phyloP scores from a whole-genome alignment of 2,113 vertebrate species.

The Calypte anna region DNA sequence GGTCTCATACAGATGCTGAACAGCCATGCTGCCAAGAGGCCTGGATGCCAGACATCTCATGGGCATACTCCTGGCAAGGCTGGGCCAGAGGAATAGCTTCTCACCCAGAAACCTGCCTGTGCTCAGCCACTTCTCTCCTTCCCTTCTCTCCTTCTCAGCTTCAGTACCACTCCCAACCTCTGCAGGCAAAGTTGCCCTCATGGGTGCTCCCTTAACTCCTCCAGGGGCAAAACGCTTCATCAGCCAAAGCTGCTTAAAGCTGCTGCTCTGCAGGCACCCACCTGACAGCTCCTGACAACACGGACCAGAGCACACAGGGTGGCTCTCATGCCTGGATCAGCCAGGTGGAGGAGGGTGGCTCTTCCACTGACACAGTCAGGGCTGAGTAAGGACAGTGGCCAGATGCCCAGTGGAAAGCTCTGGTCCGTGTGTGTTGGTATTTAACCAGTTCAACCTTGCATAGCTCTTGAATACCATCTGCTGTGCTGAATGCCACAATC shows the following conservation, averaged over 20 bases:
- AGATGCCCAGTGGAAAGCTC: fast-evolving
- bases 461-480: background rate
- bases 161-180: background rate
- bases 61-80: background rate
- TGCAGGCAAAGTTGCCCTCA: background rate
- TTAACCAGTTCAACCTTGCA: background rate
- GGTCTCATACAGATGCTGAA: background rate
- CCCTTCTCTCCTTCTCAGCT: too few species aligned
- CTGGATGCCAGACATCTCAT: fast-evolving
- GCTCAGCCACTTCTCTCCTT: background rate
- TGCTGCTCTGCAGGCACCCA: background rate
- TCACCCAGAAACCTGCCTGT: background rate
- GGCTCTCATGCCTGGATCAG: background rate
- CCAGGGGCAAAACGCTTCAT: background rate
- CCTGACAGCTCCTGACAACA: background rate
- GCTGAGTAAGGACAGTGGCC: background rate
- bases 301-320: fast-evolving
- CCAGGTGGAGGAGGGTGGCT: background rate
- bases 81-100: background rate
- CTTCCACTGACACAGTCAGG: background rate
- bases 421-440: background rate
- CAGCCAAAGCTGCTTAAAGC: background rate
- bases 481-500: background rate
- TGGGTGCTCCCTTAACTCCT: background rate
- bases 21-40: background rate